Evolutionary conservation across 2,113 vertebrate genomes (phyloP), one percentile per base, ranked within the genome.

Genomic region (Rhinopomastus cyanomelas): DNA sequence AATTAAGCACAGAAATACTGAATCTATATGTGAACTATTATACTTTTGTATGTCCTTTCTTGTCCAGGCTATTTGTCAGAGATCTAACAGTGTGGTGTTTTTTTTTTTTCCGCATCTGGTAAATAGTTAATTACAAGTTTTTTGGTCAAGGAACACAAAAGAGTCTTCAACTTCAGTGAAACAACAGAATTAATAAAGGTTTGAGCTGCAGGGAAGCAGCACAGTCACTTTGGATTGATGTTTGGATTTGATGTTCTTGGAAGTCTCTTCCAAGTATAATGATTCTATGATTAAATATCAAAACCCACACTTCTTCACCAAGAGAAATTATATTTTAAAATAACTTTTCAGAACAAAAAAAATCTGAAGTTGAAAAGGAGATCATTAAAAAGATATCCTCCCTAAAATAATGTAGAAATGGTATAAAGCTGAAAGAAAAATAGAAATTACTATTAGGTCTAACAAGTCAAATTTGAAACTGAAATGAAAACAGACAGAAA

Each of bases 291-390:
- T 12, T 11, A 42, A 42, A 57, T 61, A 12, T 19, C 6, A 46
- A 86, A 53, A 0, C 2, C 1, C 6, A 68, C 4, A 76, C 5
- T 7, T 61, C 11, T 56, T 83, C 19, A 16, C 9, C 32, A 10
- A 65, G 29, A 84, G 1, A 86, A 66, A 66, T 9, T 0, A 7
- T 36, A 76, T 46, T 81, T 65, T 5, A 10, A 57, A 67, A n/a
- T n/a, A n/a, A n/a, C n/a, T n/a, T n/a, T n/a, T n/a, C n/a, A n/a
- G n/a, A n/a, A n/a, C n/a, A n/a, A n/a, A n/a, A 48, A 85, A 55
- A 87, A 36, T 5, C 0, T 12, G 16, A 57, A 53, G 16, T 39
- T 56, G 10, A 36, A 68, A 74, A 65, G 11, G 3, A 80, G 11
- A 2, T 4, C 53, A 16, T 42, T 64, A 73, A 30, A 74, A 73